Percentiles rank a stretch among this genome's conserved stretches.
These are phyloP conservation scores for Drosophila peninsularis DNA, from an alignment of 2,888 invertebrate genomes.

Conservation along the genomic window DNA sequence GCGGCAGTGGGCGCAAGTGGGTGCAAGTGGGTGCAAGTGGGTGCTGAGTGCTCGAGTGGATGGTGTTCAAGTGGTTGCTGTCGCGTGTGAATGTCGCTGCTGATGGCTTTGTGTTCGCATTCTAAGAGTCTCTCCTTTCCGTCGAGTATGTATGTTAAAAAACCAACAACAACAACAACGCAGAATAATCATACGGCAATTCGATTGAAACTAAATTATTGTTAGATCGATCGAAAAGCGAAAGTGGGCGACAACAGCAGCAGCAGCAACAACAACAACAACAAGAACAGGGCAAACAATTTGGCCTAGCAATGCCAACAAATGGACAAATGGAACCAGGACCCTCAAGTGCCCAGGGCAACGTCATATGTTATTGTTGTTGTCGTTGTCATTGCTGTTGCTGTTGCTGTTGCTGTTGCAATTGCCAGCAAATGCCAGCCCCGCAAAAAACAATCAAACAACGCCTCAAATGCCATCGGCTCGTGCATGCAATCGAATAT, in stretches of 20 bases:
- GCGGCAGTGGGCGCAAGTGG: slow-evolving; percentile 23
- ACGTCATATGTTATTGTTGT: slow-evolving; percentile 43
- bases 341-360: slow-evolving; percentile 72
- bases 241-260: slow-evolving; percentile 61
- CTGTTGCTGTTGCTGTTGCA: slow-evolving; percentile 12
- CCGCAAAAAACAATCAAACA: slow-evolving; percentile 71
- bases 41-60: background rate
- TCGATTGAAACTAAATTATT: slow-evolving; percentile 77
- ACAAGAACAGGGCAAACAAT: slow-evolving; percentile 31
- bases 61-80: slow-evolving; percentile 20
- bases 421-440: slow-evolving; percentile 36
- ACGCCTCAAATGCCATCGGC: slow-evolving; percentile 51
- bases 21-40: too few species aligned
- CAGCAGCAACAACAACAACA: background rate
- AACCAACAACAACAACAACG: slow-evolving; percentile 30
- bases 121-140: slow-evolving; percentile 33
- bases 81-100: slow-evolving; percentile 44
- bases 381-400: slow-evolving; percentile 6
- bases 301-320: slow-evolving; percentile 59
- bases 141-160: slow-evolving; percentile 35
- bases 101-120: slow-evolving; percentile 26
- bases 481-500: slow-evolving; percentile 62
- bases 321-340: slow-evolving; percentile 55
- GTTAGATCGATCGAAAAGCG: slow-evolving; percentile 82
- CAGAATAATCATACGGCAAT: slow-evolving; percentile 60